Base-by-base conservation (phyloP, 2,113 vertebrate genomes). In the Herpailurus yagouaroundi region DNA sequence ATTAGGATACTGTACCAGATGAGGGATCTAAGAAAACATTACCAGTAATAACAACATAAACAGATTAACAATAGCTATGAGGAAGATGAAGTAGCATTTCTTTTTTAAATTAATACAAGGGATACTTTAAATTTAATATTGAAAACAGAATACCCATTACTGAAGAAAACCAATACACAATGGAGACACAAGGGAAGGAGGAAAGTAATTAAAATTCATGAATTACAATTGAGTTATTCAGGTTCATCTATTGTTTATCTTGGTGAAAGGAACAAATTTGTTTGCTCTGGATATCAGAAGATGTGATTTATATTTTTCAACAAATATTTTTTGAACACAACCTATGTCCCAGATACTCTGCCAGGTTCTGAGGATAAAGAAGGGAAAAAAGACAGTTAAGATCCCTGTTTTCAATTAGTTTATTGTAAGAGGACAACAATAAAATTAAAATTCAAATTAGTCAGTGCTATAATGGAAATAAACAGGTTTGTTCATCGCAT, bases 121-220 rank as follows among this genome's bases (percentile, higher is more conserved):
- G 52, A 93, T 84, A 52, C 36, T 96, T 96, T 95, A 93, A 88
- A 91, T 95, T 91, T 95, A 96, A 96, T 96, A 97, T 52, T 92
- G 50, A 80, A 96, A 95, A 79, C n/a, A 97, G 38, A 96, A 68
- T 92, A 91, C 27, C 50, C 68, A 74, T 81, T 79, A 77, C 60
- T 92, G 79, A 94, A 86, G 95, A 97, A 94, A 97, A 88, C 63
- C 60, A 93, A 96, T 86, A 88, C 41, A 85, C 57, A 91, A 93
- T 82, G 55, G 85, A 94, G 74, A 92, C 38, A 94, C 27, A 95
- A 50, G 48, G 92, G 57, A 74, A 97, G 7, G 55, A 89, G 81
- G 9, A 89, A 96, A 88, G 60, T 63, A 94, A 97, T 97, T 97
- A 96, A 97, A 94, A 92, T 94, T 97, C 82, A 88, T 95, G 69